Evolutionary conservation across 2,888 invertebrate species (phyloP).

Genomic region (Nemurella pictetii): DNA sequence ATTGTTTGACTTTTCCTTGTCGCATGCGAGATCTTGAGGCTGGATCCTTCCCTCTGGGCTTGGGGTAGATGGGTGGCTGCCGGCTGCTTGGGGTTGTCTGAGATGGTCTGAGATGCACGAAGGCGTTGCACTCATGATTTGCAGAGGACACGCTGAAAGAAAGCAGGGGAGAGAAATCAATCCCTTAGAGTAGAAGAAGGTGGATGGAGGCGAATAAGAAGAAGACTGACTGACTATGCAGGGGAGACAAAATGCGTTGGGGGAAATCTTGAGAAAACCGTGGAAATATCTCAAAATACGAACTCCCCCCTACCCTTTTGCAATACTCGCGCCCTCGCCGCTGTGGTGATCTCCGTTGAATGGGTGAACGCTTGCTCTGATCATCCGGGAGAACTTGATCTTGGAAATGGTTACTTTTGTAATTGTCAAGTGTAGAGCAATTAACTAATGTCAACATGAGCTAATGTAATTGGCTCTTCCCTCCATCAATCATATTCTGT

Average conservation of each 20-base stretch:
- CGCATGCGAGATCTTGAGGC: not conserved
- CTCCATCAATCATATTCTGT: not conserved
- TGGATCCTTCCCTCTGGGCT: not conserved
- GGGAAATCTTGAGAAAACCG: conserved; percentile 25
- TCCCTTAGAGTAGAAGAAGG: conserved; percentile 25
- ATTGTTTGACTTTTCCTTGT: conserved; percentile 27
- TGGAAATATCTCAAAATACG: conserved; percentile 25
- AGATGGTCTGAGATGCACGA: not conserved
- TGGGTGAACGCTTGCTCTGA: not conserved
- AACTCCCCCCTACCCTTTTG: not conserved
- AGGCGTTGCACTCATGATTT: conserved; percentile 20
- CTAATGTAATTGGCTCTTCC: not conserved
- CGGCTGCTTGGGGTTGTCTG: not conserved
- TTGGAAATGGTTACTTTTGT: not conserved
- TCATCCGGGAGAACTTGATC: not conserved
- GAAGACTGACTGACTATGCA: conserved; percentile 7
- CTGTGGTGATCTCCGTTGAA: conserved; percentile 13
- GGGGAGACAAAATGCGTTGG: conserved; percentile 5
- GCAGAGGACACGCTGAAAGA: conserved; percentile 12
- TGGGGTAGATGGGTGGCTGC: not conserved
- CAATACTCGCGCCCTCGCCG: too few species aligned
- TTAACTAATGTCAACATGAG: conserved; percentile 20
- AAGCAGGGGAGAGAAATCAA: conserved; percentile 32
- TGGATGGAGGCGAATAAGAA: conserved; percentile 21
- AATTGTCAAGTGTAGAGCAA: conserved; percentile 8